phyloP scores from a whole-genome alignment of 2,888 invertebrate species.

The Acanthococcus lagerstroemiae region DNA sequence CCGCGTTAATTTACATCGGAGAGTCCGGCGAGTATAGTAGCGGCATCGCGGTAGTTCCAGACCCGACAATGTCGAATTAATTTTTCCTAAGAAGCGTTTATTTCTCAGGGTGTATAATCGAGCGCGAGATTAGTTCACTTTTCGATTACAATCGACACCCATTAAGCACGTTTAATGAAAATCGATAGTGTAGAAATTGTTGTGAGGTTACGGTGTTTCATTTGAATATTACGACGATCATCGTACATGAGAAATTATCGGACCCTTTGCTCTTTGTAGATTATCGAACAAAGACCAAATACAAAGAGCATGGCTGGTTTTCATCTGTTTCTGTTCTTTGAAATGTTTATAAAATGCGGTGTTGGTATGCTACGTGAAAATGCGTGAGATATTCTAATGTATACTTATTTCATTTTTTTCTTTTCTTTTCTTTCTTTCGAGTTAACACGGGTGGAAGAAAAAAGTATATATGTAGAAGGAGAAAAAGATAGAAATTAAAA shows the following conservation, averaged over 20 bases:
- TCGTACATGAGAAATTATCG: background rate
- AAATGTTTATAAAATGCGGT: constrained; percentile 17
- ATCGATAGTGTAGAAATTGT: background rate
- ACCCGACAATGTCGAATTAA: too few relatives aligned
- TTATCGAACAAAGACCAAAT: background rate
- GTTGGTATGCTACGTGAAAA: constrained; percentile 26
- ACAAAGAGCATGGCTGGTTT: constrained; percentile 2
- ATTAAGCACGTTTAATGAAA: background rate
- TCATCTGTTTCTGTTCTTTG: constrained; percentile 7
- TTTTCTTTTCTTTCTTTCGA: too few relatives aligned
- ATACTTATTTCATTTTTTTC: constrained; percentile 1
- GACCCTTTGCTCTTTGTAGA: background rate
- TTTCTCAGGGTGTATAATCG: too few relatives aligned
- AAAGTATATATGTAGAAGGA: background rate
- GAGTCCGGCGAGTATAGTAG: too few relatives aligned
- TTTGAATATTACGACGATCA: background rate
- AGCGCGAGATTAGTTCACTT: background rate
- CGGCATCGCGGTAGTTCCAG: too few relatives aligned
- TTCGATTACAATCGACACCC: background rate
- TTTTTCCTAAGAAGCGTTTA: background rate
- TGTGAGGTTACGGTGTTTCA: background rate
- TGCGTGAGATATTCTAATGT: constrained; percentile 30
- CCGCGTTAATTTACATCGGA: too few relatives aligned
- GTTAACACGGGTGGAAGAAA: background rate
- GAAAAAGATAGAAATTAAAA: constrained; percentile 12